Conservation (phyloP, 1,140 invertebrate species). For the Pseudachorutes palmiensis region DNA sequence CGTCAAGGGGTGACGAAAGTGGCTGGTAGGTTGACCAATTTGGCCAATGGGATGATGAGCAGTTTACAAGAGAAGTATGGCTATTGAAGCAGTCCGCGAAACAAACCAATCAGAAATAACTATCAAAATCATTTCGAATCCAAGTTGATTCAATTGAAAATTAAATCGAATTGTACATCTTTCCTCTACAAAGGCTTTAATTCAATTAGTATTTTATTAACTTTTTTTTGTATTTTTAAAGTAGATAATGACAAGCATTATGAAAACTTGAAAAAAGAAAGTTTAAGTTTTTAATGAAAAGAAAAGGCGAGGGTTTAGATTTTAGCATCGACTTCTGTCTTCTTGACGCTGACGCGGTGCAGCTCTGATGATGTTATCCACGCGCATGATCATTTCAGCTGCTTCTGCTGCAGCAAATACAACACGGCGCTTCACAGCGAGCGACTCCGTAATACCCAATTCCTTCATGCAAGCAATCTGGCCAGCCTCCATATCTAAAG, state of each 20-base stretch:
- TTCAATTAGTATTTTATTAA: too few species aligned
- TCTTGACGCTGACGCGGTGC: slow-evolving; percentile 82
- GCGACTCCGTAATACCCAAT: slow-evolving; percentile 92
- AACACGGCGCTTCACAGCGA: slow-evolving; percentile 91
- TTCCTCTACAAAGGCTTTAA: too few species aligned
- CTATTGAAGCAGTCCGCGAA: slow-evolving; percentile 20
- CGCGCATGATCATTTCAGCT: slow-evolving; percentile 96
- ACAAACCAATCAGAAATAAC: neutral
- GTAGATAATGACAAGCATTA: neutral
- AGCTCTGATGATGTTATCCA: slow-evolving; percentile 93
- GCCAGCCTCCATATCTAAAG: slow-evolving; percentile 76
- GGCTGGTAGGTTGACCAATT: slow-evolving; percentile 80
- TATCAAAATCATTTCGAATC: neutral
- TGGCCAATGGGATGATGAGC: slow-evolving; percentile 89
- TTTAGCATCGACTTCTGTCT: slow-evolving; percentile 77
- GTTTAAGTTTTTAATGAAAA: neutral
- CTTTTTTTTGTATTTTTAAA: too few species aligned
- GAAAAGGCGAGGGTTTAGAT: neutral
- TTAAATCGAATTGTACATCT: too few species aligned
- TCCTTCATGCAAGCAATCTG: slow-evolving; percentile 75
- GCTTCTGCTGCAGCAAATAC: slow-evolving; percentile 90
- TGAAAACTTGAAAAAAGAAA: neutral
- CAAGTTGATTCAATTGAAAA: too few species aligned
- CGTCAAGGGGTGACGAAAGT: slow-evolving; percentile 93
- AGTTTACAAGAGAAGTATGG: slow-evolving; percentile 63